Percentiles rank a stretch among this genome's conserved stretches.
These are phyloP conservation scores for Epistrophe eligans DNA, from an alignment of 2,888 invertebrate genomes.

Conservation along the genomic window DNA sequence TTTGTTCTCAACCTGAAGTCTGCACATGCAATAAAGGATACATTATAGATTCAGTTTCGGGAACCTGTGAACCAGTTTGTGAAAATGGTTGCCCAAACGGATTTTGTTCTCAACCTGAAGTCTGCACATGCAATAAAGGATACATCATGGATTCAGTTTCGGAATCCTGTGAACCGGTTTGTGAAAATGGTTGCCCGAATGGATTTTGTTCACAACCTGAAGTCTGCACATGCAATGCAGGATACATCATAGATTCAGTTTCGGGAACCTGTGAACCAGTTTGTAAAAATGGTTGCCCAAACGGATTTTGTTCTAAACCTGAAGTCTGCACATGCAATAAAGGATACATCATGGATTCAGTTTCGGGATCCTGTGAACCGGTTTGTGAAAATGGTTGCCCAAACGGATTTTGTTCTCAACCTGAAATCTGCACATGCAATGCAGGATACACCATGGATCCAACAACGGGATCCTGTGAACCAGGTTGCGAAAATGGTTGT, in stretches of 20 bases:
- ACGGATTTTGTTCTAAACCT: slow-evolving; percentile 85
- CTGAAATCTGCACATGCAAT: slow-evolving; percentile 80
- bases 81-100: slow-evolving; percentile 88
- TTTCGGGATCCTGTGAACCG: slow-evolving; percentile 76
- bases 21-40: slow-evolving; percentile 82
- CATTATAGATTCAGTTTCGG: slow-evolving; percentile 66
- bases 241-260: neutral
- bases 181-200: slow-evolving; percentile 10
- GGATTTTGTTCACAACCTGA: slow-evolving; percentile 82
- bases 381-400: slow-evolving; percentile 77
- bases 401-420: slow-evolving; percentile 81
- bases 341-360: slow-evolving; percentile 81
- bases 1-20: slow-evolving; percentile 80
- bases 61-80: slow-evolving; percentile 84
- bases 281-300: slow-evolving; percentile 77
- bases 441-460: slow-evolving; percentile 57
- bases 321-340: slow-evolving; percentile 85
- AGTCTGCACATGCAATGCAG: slow-evolving; percentile 84
- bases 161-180: slow-evolving; percentile 19
- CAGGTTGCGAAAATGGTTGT: slow-evolving; percentile 85
- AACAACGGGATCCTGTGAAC: slow-evolving; percentile 66
- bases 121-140: slow-evolving; percentile 88
- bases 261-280: slow-evolving; percentile 49
- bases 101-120: slow-evolving; percentile 87
- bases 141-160: slow-evolving; percentile 80